These are phyloP conservation scores for Amphipoea lucens DNA, from an alignment of 2,888 invertebrate species.

Conservation along the genomic window DNA sequence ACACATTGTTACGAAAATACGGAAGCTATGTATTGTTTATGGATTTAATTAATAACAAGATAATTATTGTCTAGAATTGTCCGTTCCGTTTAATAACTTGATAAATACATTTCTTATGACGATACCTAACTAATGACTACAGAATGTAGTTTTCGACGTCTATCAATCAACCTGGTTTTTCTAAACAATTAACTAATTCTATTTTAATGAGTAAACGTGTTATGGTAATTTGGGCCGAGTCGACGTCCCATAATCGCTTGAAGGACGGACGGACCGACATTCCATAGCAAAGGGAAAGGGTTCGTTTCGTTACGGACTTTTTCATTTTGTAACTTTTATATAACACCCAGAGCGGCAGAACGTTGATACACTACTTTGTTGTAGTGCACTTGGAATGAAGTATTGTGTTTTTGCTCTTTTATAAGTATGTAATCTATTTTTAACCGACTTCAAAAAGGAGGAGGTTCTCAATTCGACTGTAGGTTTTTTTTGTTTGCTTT, in stretches of 20 bases:
- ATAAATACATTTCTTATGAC: slow-evolving; percentile 49
- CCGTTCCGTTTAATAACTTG: slow-evolving; percentile 33
- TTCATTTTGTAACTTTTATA: slow-evolving; percentile 51
- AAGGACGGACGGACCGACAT: slow-evolving; percentile 81
- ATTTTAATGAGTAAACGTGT: slow-evolving; percentile 79
- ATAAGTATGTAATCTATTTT: not conserved
- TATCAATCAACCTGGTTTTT: slow-evolving; percentile 59
- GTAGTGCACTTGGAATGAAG: slow-evolving; percentile 10
- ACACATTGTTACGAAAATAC: slow-evolving; percentile 12
- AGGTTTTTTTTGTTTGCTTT: too few species aligned
- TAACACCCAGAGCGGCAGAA: slow-evolving; percentile 22
- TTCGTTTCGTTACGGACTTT: slow-evolving; percentile 52
- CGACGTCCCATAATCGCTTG: slow-evolving; percentile 84
- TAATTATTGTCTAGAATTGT: slow-evolving; percentile 11
- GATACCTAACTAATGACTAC: slow-evolving; percentile 39
- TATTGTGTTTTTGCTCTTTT: slow-evolving; percentile 13
- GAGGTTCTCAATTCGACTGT: too few species aligned
- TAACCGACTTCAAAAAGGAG: too few species aligned
- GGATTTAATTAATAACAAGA: slow-evolving; percentile 24
- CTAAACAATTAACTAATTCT: slow-evolving; percentile 81
- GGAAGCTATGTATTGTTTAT: slow-evolving; percentile 4
- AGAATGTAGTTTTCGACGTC: slow-evolving; percentile 59
- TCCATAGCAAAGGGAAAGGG: slow-evolving; percentile 66
- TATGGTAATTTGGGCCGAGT: slow-evolving; percentile 83
- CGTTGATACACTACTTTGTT: slow-evolving; percentile 21